Evolutionary conservation across 1,140 invertebrate species (phyloP), one percentile per base, ranked within the genome.

Genomic region (Drosophila aff.): DNA sequence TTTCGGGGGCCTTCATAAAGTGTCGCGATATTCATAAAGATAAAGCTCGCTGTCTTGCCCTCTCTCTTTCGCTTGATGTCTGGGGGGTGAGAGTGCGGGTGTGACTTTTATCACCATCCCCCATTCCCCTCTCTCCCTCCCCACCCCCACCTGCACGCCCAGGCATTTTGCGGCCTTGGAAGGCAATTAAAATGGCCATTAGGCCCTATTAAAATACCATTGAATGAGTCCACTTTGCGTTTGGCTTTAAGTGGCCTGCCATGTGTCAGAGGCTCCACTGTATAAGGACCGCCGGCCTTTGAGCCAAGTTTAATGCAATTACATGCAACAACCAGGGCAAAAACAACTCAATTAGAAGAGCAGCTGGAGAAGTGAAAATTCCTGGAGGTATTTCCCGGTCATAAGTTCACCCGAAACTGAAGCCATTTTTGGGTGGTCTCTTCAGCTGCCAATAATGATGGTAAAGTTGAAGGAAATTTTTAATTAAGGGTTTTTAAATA

Each of bases 21-120:
- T 82, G 79, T 82, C 75, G 68, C 60, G 80, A 82, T 82, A 82
- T 82, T 82, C 79, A 82, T 82, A 78, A 82, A 82, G 80, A 82
- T 82, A 82, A 79, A 77, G 59, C 60, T 57, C 26, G 73, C 31
- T 52, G 63, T 71, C 68, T 69, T 23, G 13, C 18, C 41, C 26
- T 49, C 23, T 52, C 11, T n/a, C 6, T 40, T 11, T 38, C 31
- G 9, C 18, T 10, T 16, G 10, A 11, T 26, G 31, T 28, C 9
- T 33, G 10, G 36, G 36, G 36, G 41, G 49, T 52, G 23, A 23
- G 23, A 23, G 62, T 50, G 11, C 11, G 47, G 16, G 59, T 62
- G 58, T 73, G 62, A 82, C 60, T 76, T 77, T 81, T 67, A 82
- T 81, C 63, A 60, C 76, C 57, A 11, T 15, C 23, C 44, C 18